Base-by-base conservation (phyloP, 2,888 invertebrate genomes). In the Belgica antarctica region DNA sequence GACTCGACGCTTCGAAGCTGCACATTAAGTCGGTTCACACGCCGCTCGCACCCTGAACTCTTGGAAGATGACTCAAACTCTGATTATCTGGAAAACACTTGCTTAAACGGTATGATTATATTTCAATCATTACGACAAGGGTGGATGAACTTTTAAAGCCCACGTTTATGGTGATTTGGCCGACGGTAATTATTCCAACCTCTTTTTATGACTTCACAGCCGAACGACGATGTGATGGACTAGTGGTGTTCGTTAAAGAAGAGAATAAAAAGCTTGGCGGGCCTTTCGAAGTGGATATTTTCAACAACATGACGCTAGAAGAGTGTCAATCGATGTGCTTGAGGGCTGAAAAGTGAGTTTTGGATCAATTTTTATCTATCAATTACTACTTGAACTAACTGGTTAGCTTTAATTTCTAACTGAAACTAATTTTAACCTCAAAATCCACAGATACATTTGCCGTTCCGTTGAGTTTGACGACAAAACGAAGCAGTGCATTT, bases 1-100 rank as follows among this genome's bases (percentile, higher is more conserved):
- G 92, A 94, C 77, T 85, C 89, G 0, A 85, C 87, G 0, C 82
- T 89, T 75, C 84, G 90, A 72, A 90, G 88, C 59, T 94, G 94
- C 76, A 88, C 88, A 7, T 79, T 94, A 34, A 92, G 92, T 47
- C 81, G 87, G 73, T 92, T 92, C 76, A 94, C 94, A 0, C 82
- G 93, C 75, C 83, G 94, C 76, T 92, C 93, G 0, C 92, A 93
- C 78, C 92, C 94, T 0, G 90, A 92, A 75, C 80, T 91, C 10
- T 80, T 94, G 62, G 89, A 90, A 78, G 91, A 93, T 75, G 92
- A 94, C 77, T 88, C 92, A 1, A 91, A 90, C 77, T 88, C 90
- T 0, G 94, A 94, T 78, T 94, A 94, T 78, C 82, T 94, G 76
- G 94, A 94, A 82, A 94, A 94, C 76, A 92, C 93, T 62, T 94